Evolutionary conservation across 2,888 invertebrate genomes (phyloP).

Genomic region (Xanthorhoe spadicearia): DNA sequence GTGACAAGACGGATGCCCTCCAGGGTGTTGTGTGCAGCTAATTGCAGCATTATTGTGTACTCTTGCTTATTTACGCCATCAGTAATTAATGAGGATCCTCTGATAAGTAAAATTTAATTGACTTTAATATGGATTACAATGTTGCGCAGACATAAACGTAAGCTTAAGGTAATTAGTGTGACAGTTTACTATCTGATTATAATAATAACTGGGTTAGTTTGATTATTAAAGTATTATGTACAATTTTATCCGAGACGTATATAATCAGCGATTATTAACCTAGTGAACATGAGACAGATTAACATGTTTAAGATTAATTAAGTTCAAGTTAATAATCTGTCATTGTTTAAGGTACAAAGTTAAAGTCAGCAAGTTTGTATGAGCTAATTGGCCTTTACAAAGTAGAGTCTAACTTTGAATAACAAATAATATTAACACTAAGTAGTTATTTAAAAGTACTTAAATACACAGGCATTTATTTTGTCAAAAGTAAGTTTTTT

Average conservation of each 20-base stretch:
- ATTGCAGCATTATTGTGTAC: slow-evolving; percentile 59
- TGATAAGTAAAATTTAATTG: slow-evolving; percentile 44
- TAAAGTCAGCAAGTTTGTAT: too few relatives aligned
- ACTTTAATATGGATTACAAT: slow-evolving; percentile 40
- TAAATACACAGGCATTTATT: too few relatives aligned
- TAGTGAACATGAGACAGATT: neutral
- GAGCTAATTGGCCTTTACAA: too few relatives aligned
- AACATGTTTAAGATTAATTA: neutral
- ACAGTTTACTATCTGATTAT: slow-evolving; percentile 2
- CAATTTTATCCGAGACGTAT: neutral
- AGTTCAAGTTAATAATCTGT: neutral
- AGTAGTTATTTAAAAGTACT: too few relatives aligned
- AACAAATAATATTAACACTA: too few relatives aligned
- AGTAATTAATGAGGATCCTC: slow-evolving; percentile 48
- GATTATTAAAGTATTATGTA: neutral
- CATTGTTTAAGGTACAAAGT: too few relatives aligned
- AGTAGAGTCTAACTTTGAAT: too few relatives aligned
- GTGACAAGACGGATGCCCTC: slow-evolving; percentile 41
- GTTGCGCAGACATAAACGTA: slow-evolving; percentile 21
- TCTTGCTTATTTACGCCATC: slow-evolving; percentile 56
- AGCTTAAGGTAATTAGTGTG: slow-evolving; percentile 8
- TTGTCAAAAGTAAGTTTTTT: too few relatives aligned
- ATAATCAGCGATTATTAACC: neutral
- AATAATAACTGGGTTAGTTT: neutral
- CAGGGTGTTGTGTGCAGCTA: slow-evolving; percentile 54